Evolutionary conservation across 2,797 vertebrate genomes (phyloP).

Genomic region (Propithecus perrieri): DNA sequence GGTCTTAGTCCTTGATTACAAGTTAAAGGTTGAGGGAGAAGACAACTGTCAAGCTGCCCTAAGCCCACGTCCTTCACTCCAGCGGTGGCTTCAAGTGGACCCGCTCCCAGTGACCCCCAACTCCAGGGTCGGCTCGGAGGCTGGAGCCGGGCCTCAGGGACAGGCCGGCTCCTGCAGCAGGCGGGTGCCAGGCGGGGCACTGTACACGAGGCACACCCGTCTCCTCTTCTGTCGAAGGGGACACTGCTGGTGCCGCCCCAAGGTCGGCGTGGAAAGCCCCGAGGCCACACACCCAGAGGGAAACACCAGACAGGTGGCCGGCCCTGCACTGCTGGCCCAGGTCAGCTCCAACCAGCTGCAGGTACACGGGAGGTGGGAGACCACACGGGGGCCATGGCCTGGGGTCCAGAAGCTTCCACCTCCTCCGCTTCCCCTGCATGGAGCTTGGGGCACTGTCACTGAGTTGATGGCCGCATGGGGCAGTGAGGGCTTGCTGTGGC

Average conservation of each 20-base stretch:
- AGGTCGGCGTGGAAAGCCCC: background rate
- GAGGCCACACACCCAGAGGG: no score
- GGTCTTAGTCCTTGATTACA: fast-evolving
- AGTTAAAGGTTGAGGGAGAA: background rate
- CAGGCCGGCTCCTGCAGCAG: background rate
- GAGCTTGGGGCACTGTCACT: background rate
- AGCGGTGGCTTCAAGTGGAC: no score
- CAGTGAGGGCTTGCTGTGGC: background rate
- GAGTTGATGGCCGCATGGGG: background rate
- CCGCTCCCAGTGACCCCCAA: background rate
- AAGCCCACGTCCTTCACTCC: background rate
- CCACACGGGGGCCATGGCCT: background rate
- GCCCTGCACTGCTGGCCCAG: background rate
- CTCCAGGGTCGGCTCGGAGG: background rate
- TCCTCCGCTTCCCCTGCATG: no score
- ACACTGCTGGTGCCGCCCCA: background rate
- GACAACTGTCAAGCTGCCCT: background rate
- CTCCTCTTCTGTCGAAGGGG: background rate
- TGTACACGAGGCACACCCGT: background rate
- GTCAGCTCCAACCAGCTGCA: fast-evolving
- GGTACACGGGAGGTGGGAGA: no score
- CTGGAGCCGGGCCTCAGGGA: background rate
- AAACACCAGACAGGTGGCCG: background rate
- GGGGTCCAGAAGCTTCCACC: background rate
- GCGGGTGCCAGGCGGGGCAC: background rate